phyloP scores from a whole-genome alignment of 2,113 vertebrate species.

The Pituophis catenifer region DNA sequence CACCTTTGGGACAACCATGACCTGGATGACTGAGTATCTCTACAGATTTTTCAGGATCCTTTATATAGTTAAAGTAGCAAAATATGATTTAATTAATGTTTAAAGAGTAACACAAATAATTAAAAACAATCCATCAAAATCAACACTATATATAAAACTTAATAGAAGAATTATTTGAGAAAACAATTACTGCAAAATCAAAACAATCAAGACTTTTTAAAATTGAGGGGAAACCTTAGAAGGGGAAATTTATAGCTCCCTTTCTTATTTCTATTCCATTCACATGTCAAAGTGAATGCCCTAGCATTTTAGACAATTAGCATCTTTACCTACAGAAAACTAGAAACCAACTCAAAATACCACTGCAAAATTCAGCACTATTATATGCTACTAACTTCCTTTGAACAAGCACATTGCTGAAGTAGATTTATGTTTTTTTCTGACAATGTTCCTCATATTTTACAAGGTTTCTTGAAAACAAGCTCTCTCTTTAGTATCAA shows the following conservation, averaged over 20 bases:
- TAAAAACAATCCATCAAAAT: neutral
- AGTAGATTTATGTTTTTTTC: conserved; percentile 49
- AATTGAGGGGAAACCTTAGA: neutral
- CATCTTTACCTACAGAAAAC: conserved; percentile 29
- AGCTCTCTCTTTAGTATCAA: conserved; percentile 61
- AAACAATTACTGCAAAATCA: neutral
- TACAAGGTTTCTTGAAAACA: conserved; percentile 63
- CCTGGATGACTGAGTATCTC: no score
- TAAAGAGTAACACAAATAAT: neutral
- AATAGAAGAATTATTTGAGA: neutral
- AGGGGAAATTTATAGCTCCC: neutral
- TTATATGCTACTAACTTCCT: conserved; percentile 43
- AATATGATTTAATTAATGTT: neutral
- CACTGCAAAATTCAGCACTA: conserved; percentile 38
- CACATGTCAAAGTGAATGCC: neutral
- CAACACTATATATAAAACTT: neutral
- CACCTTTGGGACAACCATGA: no score
- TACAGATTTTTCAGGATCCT: neutral
- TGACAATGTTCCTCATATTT: conserved; percentile 59
- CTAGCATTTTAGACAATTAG: neutral
- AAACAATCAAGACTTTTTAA: neutral
- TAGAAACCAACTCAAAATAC: conserved; percentile 39
- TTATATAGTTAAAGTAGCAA: neutral
- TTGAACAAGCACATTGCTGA: conserved; percentile 51
- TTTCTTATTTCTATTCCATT: neutral